Base-by-base conservation (phyloP, 64 coral and sea anemone genomes). In the Astreopora myriophthalma region DNA sequence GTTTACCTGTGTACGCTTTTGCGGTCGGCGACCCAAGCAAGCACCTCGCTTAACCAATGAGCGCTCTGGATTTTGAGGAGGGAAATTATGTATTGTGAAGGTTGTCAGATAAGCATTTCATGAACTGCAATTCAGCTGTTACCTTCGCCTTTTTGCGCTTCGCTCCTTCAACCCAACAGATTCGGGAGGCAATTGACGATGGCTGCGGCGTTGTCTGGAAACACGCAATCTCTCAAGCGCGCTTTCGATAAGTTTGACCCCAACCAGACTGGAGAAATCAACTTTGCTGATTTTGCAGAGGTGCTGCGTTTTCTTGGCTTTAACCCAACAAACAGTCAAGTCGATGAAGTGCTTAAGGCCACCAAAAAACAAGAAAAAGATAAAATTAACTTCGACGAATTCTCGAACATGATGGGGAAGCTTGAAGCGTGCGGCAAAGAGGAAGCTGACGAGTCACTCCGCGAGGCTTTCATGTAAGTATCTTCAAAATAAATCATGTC, bases 381-480 rank as follows among this genome's bases (percentile, higher is more conserved):
- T 55, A 76, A 69, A n/a, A 94, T 97, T 26, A 86, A 97, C 33
- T 97, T 97, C 73, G 70, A 65, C 20, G 95, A 97, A 49, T 94
- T 97, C 62, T 63, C 85, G 22, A 92, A 51, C 46, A 97, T 97
- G 95, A 86, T 93, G 63, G 35, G n/a, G 64, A 84, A 94, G 28
- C 85, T 97, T 42, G 87, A 97, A 79, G 19, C 61, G 17, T 36
- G 23, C 8, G 73, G 46, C 8, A 86, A 91, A 6, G 73, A 90
- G 23, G 74, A 79, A 8, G 49, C 49, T 12, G 91, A 97, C 57
- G 95, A 85, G 66, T 80, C 71, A 29, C 72, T 97, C 14, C 86
- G 95, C 26, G 70, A 97, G 28, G 95, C 95, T 40, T 97, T 97
- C 73, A 97, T 82, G 95, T 97, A 64, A 90, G 82, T 83, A 8